Base-by-base conservation (phyloP, 2,113 vertebrate genomes). In the Mus pahari region DNA sequence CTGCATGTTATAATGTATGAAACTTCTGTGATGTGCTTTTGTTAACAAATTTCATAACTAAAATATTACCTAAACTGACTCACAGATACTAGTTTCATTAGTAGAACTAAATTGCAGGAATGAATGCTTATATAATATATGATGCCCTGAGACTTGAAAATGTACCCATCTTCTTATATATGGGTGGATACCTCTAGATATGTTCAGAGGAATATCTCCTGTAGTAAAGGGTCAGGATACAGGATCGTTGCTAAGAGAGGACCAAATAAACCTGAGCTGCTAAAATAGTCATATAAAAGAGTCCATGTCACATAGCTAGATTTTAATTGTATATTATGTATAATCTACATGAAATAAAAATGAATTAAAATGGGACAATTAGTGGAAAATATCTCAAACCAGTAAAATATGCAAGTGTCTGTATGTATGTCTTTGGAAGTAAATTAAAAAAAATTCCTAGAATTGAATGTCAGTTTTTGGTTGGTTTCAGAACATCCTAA, bases 401-500 rank as follows among this genome's bases (percentile, higher is more conserved):
- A 91, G 28, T 55, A 71, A 97, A 26, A 89, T 78, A 70, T 77
- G 28, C 2, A 48, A 45, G 28, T 86, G 11, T 45, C 26, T 64
- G 24, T 48, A 28, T 22, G 28, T 64, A 39, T 16, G 12, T 12
- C 39, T 55, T 89, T 83, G 39, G 95, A 86, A 96, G 5, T 89
- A 96, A 73, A 14, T 0, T 26, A 28, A 1, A 90, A 94, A 90
- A n/a, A 26, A 31, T 94, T 95, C 53, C 93, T 31, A 86, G 84
- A 7, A 95, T 89, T 53, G 14, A 5, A 91, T 58, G 17, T 62
- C 3, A 24, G 1, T 90, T 94, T 97, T 94, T 94, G 31, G 11
- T 84, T 62, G 58, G 3, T 97, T 97, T 97, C 78, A 97, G 96
- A 96, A 86, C 95, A 58, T 94, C 95, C 93, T 96, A 96, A 98